phyloP scores from a whole-genome alignment of 2,888 invertebrate species.

The Gortyna flavago region DNA sequence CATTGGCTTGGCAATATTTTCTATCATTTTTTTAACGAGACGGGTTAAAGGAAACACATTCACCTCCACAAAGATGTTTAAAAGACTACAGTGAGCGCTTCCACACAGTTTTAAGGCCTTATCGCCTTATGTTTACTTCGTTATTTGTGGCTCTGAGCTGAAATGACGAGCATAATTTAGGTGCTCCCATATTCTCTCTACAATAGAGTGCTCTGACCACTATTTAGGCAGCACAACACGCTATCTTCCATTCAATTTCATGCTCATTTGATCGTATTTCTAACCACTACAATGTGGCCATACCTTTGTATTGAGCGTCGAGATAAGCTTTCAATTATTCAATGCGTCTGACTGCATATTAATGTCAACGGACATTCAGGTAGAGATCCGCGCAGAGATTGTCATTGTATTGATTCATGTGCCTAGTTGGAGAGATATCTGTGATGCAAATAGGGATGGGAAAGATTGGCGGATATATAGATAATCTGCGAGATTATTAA shows the following conservation, averaged over 20 bases:
- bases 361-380: constrained; percentile 65
- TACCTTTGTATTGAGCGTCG: constrained; percentile 31
- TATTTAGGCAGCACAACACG: background rate
- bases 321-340: constrained; percentile 75
- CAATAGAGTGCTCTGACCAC: background rate
- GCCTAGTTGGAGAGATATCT: constrained; percentile 49
- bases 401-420: constrained; percentile 63
- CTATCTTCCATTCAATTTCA: constrained; percentile 10
- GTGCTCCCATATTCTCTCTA: background rate
- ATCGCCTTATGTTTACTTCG: no score
- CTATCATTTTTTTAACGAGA: background rate
- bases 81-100: background rate
- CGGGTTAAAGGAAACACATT: background rate
- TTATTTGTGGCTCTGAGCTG: no score
- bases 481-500: background rate
- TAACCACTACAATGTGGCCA: constrained; percentile 32
- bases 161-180: background rate
- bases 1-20: background rate
- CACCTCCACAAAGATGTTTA: constrained; percentile 1
- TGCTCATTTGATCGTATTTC: constrained; percentile 19
- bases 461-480: background rate
- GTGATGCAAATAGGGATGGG: constrained; percentile 38
- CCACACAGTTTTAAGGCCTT: no score
- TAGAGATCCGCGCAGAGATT: constrained; percentile 58
- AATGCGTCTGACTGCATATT: constrained; percentile 66